Evolutionary conservation across 2,113 vertebrate genomes (phyloP), one percentile per base, ranked within the genome.

Genomic region (Myrmophylax atrothorax): DNA sequence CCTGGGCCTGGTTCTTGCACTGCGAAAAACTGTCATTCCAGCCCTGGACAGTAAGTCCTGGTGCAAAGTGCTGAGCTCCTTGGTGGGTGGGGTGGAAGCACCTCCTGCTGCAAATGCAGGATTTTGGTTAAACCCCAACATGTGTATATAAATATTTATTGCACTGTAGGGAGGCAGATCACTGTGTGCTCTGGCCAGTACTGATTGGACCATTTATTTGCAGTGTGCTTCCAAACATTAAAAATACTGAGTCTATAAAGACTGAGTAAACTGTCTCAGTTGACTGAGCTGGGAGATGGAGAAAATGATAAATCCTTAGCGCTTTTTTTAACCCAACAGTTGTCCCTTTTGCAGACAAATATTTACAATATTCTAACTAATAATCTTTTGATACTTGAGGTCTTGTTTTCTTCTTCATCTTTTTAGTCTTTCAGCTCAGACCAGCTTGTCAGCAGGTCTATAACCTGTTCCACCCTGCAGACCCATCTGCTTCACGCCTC

Each of bases 371-470:
- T 18, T 79, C 53, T 85, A 60, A 42, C 47, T 70, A 37, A 55
- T 38, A 42, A 33, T 9, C 8, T 42, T 53, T n/a, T 53, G 69
- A 72, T 76, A 15, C 52, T 50, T 87, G 58, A 86, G 26, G 35
- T 26, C 28, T 38, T 26, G 33, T 26, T 70, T 55, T 72, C 31
- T 73, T 42, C 63, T 86, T 62, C 37, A 20, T 72, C 56, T 46
- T 6, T 52, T 83, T 7, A 98, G 98, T 98, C 64, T 98, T 97
- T 94, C 99, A 98, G 83, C 98, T 99, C 79, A 98, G 98, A 81
- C 99, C 99, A 4, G 99, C 99, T 86, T 99, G 99, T 94, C 99
- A 99, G 97, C 99, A 99, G 97, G 98, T 99, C 55, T 99, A 99
- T 94, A 99, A 99, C 98, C 98, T 99, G 82, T 99, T 99, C 96